A percentile compares a stretch with the other conserved stretches of the same genome.
phyloP scores from a whole-genome alignment of 2,888 invertebrate genomes.

The Baccha elongata region DNA sequence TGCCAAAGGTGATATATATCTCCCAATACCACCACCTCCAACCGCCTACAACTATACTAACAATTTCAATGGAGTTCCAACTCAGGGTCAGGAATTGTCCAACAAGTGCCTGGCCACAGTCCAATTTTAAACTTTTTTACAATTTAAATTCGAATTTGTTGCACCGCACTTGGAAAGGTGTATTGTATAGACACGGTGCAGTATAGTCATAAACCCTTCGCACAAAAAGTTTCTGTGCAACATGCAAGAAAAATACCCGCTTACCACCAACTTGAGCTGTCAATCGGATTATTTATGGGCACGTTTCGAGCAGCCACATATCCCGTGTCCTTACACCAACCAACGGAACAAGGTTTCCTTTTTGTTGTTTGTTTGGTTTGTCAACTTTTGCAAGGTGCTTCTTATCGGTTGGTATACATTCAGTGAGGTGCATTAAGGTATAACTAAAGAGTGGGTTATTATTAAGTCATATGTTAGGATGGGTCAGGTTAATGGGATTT shows the following conservation, averaged over 20 bases:
- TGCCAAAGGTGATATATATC: slow-evolving; percentile 17
- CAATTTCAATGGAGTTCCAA: slow-evolving; percentile 18
- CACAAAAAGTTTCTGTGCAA: slow-evolving; percentile 5
- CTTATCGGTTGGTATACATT: background rate
- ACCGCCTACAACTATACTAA: slow-evolving; percentile 43
- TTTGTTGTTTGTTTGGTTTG: slow-evolving; percentile 20
- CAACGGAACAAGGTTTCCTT: slow-evolving; percentile 2
- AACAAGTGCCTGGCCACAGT: slow-evolving; percentile 66
- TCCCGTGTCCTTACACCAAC: slow-evolving; percentile 37
- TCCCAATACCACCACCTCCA: background rate
- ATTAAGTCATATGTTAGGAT: slow-evolving; percentile 66
- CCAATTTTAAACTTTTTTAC: slow-evolving; percentile 45
- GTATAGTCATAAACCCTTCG: slow-evolving; percentile 42
- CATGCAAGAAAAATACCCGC: slow-evolving; percentile 25
- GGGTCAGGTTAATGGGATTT: slow-evolving; percentile 61
- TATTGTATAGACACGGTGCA: background rate
- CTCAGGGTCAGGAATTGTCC: slow-evolving; percentile 59
- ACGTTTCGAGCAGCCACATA: slow-evolving; percentile 52
- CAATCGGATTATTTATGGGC: slow-evolving; percentile 70
- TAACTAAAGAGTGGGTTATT: slow-evolving; percentile 41
- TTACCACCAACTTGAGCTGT: slow-evolving; percentile 52
- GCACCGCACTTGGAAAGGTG: slow-evolving; percentile 58
- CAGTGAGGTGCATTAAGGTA: background rate
- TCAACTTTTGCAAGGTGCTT: slow-evolving; percentile 67
- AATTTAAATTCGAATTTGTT: slow-evolving; percentile 70